phyloP scores from a whole-genome alignment of 2,888 invertebrate species.

The Cacoxenus indagator region DNA sequence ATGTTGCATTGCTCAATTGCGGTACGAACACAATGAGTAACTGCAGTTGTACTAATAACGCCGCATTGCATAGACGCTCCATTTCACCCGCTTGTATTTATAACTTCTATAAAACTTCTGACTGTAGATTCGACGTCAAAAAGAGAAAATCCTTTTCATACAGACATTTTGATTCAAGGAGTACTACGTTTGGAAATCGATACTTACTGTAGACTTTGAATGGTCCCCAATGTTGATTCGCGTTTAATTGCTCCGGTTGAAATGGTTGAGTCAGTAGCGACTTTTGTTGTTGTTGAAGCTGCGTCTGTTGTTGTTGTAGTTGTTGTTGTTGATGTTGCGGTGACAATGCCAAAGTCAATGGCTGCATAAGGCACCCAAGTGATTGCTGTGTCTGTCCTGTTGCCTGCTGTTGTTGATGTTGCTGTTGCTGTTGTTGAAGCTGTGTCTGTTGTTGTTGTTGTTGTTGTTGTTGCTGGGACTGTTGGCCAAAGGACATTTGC shows the following conservation, averaged over 20 bases:
- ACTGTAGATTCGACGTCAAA: not conserved
- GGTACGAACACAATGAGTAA: not conserved
- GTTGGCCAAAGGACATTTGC: slow-evolving; percentile 42
- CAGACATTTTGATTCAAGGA: not conserved
- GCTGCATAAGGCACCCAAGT: slow-evolving; percentile 52
- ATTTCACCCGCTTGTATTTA: too few species aligned
- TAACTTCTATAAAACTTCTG: too few species aligned
- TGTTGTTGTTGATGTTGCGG: slow-evolving; percentile 60
- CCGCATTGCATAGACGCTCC: too few species aligned
- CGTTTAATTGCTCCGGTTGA: slow-evolving; percentile 60
- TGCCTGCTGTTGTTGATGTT: slow-evolving; percentile 36
- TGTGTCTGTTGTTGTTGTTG: slow-evolving; percentile 12
- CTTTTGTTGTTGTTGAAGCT: slow-evolving; percentile 55
- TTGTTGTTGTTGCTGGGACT: slow-evolving; percentile 7
- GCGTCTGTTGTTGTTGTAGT: slow-evolving; percentile 43
- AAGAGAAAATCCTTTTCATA: not conserved
- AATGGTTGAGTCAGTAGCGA: slow-evolving; percentile 47
- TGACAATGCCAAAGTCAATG: slow-evolving; percentile 63
- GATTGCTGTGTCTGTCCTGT: slow-evolving; percentile 41
- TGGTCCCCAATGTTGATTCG: slow-evolving; percentile 68
- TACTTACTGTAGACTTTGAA: slow-evolving; percentile 72
- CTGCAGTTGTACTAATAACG: too few species aligned
- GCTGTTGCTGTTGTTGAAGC: slow-evolving; percentile 34
- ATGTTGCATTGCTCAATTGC: not conserved
- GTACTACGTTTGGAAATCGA: slow-evolving; percentile 22